These are phyloP conservation scores for Leptothorax acervorum DNA, from an alignment of 2,888 invertebrate species.

Conservation along the genomic window DNA sequence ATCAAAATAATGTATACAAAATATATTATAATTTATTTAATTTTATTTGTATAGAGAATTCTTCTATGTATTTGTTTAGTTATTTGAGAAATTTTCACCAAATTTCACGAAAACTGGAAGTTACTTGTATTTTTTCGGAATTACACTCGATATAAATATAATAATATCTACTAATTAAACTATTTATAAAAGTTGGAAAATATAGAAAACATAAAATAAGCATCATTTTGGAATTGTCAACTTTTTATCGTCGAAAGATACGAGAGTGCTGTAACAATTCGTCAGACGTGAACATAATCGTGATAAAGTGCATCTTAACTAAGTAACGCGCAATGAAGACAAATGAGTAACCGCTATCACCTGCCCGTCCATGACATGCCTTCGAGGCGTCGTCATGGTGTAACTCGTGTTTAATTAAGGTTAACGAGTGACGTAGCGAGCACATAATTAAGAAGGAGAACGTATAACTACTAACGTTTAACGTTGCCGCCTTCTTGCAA, in stretches of 20 bases:
- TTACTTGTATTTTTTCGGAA: neutral
- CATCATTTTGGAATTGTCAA: neutral
- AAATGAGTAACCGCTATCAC: constrained; percentile 78
- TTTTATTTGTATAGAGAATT: neutral
- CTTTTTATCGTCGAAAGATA: neutral
- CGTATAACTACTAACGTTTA: constrained; percentile 31
- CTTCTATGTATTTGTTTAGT: neutral
- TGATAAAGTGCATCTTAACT: constrained; percentile 67
- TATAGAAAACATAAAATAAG: neutral
- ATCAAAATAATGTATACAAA: neutral
- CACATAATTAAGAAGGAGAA: constrained; percentile 75
- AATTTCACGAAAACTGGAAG: neutral
- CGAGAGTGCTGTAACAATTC: constrained; percentile 5
- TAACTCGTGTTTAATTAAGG: constrained; percentile 80
- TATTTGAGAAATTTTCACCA: neutral
- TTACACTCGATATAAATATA: neutral
- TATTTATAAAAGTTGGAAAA: constrained; percentile 37
- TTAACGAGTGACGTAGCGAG: constrained; percentile 78
- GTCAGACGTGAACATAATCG: constrained; percentile 53
- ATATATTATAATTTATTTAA: neutral
- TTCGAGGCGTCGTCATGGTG: constrained; percentile 56
- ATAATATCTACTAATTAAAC: neutral
- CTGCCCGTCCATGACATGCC: constrained; percentile 57
- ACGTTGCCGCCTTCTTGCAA: constrained; percentile 4
- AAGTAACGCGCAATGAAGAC: constrained; percentile 71